Evolutionary conservation across 2,113 vertebrate species (phyloP).

Genomic region (Gila orcuttii): DNA sequence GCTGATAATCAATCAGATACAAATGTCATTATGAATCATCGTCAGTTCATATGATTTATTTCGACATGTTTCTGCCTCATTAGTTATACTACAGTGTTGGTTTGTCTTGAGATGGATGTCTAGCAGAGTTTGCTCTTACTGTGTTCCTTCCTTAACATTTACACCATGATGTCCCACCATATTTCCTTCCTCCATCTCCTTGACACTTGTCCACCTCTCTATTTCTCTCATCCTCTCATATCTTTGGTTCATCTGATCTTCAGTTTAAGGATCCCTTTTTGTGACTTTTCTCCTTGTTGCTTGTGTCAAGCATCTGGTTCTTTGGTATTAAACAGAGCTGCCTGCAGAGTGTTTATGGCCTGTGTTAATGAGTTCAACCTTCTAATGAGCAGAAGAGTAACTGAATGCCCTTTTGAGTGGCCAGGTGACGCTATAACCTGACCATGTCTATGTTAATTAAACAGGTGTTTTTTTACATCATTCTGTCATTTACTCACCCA

Average conservation of each 20-base stretch:
- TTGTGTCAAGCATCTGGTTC: constrained; percentile 9
- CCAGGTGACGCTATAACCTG: background rate
- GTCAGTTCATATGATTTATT: background rate
- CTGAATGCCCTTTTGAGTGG: background rate
- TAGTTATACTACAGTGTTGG: background rate
- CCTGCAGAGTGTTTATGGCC: constrained; percentile 44
- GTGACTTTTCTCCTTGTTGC: background rate
- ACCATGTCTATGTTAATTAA: background rate
- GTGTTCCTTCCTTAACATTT: background rate
- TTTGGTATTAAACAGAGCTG: constrained; percentile 29
- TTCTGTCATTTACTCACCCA: background rate
- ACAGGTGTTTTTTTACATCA: background rate
- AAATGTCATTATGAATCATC: background rate
- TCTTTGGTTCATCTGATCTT: background rate
- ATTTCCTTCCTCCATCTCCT: background rate
- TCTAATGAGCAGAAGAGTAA: background rate
- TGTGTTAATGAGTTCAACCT: constrained; percentile 11
- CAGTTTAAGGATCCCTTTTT: background rate
- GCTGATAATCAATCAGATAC: constrained; percentile 37
- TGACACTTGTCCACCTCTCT: background rate
- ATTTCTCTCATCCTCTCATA: background rate
- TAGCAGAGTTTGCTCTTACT: constrained; percentile 24
- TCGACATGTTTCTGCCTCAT: background rate
- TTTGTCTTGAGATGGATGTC: constrained; percentile 13
- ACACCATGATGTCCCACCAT: constrained; percentile 28